Base-by-base conservation (phyloP, 1,140 invertebrate species). In the Mamestra configurata region DNA sequence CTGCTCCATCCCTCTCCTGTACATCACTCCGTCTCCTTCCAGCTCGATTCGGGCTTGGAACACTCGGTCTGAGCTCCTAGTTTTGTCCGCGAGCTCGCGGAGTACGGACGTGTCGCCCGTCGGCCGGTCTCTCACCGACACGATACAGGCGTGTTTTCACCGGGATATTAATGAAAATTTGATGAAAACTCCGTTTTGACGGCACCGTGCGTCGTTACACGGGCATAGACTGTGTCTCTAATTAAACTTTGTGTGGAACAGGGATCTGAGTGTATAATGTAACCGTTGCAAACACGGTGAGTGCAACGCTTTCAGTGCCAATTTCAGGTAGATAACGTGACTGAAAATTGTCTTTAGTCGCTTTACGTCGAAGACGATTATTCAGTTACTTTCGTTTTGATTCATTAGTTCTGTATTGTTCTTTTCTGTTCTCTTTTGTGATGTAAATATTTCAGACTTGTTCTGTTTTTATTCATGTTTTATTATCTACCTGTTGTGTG, bases 91-190 rank as follows among this genome's bases (percentile, higher is more conserved):
- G 85, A 86, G 84, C 89, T 91, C 88, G 87, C 73, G 82, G 82
- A 20, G 83, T 18, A 10, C 31, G 86, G 84, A 86, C 88, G 92
- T 90, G 86, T 79, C 24, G 76, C 68, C 40, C 13, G 27, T 13
- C 1, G 37, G 10, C 61, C 79, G 77, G 71, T 71, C 78, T 81
- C 37, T 43, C 68, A 66, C 66, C 84, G 82, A 84, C 22, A 88
- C 84, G 85, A 81, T 86, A 82, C 86, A 87, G 86, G 84, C 85
- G 86, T 88, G 85, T 90, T 90, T 93, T 91, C 86, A 81, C 86
- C 87, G 88, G 86, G 83, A 80, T 81, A 83, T 92, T 89, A 91
- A 92, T 93, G 91, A 93, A 90, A 90, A 90, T 88, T 91, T 90
- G 85, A 92, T 90, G 88, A 89, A 89, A 89, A 88, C 80, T 79